Base-by-base conservation (phyloP, 1,140 invertebrate genomes). In the Stegodyphus mimosarum region DNA sequence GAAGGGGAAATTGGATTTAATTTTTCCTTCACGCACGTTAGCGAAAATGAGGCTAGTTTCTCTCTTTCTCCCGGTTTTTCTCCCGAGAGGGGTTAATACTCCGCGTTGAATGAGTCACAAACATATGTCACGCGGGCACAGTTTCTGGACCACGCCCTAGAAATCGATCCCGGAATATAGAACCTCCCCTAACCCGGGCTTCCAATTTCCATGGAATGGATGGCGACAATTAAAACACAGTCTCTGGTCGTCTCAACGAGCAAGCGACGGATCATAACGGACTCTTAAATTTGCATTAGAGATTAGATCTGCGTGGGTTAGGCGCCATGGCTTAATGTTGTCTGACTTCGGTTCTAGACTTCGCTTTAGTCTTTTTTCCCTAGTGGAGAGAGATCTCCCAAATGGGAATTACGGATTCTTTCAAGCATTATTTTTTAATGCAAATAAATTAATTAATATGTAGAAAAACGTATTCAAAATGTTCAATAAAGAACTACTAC, bases 121-220 rank as follows among this genome's bases (percentile, higher is more conserved):
- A 74, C 80, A 83, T 55, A 66, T 83, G 80, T 83, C 80, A 83
- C 80, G 78, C 48, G 78, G 52, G 33, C 80, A 33, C 72, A 71
- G 53, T 60, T 48, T 48, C 11, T 7, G 50, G 48, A 51, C 50
- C 77, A 83, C 80, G 80, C 80, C 80, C 80, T 74, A 18, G 69
- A 73, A 66, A 83, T 83, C 80, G 80, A 83, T 83, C 70, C 50
- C 6, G 53, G 6, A 74, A 33, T 33, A 33, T 3, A 33, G 33
- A 33, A 33, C 33, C 33, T 33, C 33, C 33, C 33, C 33, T 33
- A 33, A 33, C 33, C 33, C 33, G 71, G 53, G 80, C 66, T 71
- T 83, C 80, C 80, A 83, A 83, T 83, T 83, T 83, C 60, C 15
- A 10, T 51, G 71, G 64, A 83, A 83, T 74, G 71, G 70, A 83